phyloP scores from a whole-genome alignment of 2,113 vertebrate genomes.

The Corapipo altera region DNA sequence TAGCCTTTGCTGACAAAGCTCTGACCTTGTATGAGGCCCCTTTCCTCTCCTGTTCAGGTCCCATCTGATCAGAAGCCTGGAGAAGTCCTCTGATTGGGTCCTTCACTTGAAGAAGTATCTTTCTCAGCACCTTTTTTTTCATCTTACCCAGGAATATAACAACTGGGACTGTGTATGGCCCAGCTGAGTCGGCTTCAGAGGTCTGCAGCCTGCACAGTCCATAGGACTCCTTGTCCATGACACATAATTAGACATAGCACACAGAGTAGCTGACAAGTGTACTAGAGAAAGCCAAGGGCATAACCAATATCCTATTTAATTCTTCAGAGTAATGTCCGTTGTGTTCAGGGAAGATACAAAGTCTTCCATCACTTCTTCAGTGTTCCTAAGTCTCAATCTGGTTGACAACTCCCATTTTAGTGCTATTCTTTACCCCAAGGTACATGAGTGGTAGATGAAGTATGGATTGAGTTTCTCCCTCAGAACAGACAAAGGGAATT shows the following conservation, averaged over 20 bases:
- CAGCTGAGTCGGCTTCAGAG: background rate
- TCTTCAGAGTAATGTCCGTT: background rate
- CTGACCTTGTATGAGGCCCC: background rate
- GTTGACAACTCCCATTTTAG: background rate
- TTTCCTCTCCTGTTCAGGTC: background rate
- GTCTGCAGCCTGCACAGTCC: background rate
- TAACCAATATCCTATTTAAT: background rate
- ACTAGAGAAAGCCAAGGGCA: background rate
- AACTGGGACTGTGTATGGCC: background rate
- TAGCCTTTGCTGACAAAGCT: background rate
- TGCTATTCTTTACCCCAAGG: background rate
- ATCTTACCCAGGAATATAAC: background rate
- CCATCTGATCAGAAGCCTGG: background rate
- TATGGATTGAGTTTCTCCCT: background rate
- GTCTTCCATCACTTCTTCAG: background rate
- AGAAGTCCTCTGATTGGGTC: background rate
- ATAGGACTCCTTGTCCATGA: rapidly evolving
- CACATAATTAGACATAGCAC: background rate
- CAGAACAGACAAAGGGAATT: background rate
- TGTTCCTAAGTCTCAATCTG: background rate
- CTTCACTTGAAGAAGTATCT: background rate
- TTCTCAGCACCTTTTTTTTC: background rate
- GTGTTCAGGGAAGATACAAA: background rate
- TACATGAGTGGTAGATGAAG: background rate
- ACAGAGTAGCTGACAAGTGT: rapidly evolving